phyloP scores from a whole-genome alignment of 1,140 invertebrate genomes.

The Trichonephila clavipes region DNA sequence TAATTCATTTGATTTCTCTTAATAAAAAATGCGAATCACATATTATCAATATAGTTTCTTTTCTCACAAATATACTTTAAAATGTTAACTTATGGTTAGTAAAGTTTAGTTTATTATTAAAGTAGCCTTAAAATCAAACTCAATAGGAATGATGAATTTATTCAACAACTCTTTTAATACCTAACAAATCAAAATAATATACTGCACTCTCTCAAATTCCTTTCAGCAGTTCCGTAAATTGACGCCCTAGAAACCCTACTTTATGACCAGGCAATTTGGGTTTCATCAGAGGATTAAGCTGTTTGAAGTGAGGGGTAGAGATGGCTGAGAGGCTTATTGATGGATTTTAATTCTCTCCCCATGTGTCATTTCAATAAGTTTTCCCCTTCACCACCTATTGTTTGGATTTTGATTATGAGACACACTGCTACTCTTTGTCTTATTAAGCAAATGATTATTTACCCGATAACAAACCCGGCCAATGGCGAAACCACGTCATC shows the following conservation, averaged over 20 bases:
- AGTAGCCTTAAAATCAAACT: too few relatives aligned
- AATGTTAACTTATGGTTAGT: too few relatives aligned
- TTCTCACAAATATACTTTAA: too few relatives aligned
- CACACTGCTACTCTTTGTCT: background rate
- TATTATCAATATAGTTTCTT: too few relatives aligned
- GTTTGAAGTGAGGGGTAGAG: background rate
- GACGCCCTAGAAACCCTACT: background rate
- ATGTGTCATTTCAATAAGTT: background rate
- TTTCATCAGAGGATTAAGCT: background rate
- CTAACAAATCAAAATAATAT: background rate
- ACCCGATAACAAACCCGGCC: too few relatives aligned
- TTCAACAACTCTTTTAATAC: too few relatives aligned
- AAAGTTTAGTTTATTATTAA: too few relatives aligned
- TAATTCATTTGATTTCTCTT: too few relatives aligned
- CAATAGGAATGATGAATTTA: too few relatives aligned
- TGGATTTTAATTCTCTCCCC: background rate
- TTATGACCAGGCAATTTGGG: constrained; percentile 10
- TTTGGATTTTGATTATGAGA: background rate
- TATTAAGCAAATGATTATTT: too few relatives aligned
- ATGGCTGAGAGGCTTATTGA: background rate
- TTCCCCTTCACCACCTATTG: background rate
- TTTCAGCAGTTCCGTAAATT: background rate
- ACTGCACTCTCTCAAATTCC: background rate
- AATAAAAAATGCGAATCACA: too few relatives aligned
- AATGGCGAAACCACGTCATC: too few relatives aligned